Evolutionary conservation across 2,113 vertebrate genomes (phyloP).

Genomic region (Triplophysa rosa): DNA sequence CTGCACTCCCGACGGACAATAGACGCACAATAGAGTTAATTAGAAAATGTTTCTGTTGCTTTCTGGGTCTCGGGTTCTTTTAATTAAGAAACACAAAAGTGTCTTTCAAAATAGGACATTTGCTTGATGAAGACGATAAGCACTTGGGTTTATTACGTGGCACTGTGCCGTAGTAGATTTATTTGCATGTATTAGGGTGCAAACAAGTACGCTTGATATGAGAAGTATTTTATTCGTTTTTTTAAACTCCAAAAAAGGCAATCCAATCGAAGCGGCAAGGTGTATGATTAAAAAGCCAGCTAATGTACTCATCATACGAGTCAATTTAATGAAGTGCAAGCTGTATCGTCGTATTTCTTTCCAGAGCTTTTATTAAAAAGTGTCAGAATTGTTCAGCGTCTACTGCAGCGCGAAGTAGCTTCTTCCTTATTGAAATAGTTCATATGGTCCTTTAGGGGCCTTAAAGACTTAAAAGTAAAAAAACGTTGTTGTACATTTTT

Average conservation of each 20-base stretch:
- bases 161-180: conserved; percentile 43
- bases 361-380: conserved; percentile 30
- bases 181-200: conserved; percentile 46
- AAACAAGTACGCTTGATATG: conserved; percentile 9
- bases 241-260: conserved; percentile 9
- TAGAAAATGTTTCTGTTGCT: conserved; percentile 74
- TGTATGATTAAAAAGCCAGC: conserved; percentile 41
- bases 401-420: conserved; percentile 20
- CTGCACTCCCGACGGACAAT: conserved; percentile 53
- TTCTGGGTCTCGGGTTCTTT: conserved; percentile 70
- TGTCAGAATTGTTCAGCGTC: conserved; percentile 41
- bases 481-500: no score
- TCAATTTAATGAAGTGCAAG: conserved; percentile 43
- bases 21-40: conserved; percentile 74
- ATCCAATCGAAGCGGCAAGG: conserved; percentile 32
- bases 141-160: conserved; percentile 31
- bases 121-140: conserved; percentile 64
- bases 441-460: no score
- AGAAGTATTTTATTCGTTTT: conserved; percentile 17
- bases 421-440: background rate
- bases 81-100: conserved; percentile 74
- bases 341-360: conserved; percentile 34
- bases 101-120: conserved; percentile 62
- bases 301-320: conserved; percentile 27
- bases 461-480: background rate